Evolutionary conservation across 2,797 vertebrate genomes (phyloP).

Genomic region (Coregonus suidteri): DNA sequence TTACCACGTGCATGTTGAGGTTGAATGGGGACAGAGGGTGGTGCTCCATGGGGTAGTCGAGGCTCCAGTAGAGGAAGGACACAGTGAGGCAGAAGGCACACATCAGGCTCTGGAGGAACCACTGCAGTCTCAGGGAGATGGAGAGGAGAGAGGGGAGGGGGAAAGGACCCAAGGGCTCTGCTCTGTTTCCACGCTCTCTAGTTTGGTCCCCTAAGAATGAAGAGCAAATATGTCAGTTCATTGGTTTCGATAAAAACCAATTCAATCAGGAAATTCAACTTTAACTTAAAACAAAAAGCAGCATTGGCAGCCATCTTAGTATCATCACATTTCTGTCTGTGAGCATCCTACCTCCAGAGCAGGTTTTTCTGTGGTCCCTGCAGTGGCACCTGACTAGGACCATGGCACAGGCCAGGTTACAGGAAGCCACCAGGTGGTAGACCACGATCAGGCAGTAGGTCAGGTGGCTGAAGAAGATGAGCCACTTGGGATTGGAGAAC

Average conservation of each 20-base stretch:
- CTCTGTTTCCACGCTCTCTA: neutral
- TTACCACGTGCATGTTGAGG: constrained; percentile 32
- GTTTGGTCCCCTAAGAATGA: constrained; percentile 5
- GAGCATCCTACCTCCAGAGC: neutral
- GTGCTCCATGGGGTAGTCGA: constrained; percentile 16
- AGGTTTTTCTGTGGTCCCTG: neutral
- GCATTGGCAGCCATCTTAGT: neutral
- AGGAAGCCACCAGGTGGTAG: constrained; percentile 28
- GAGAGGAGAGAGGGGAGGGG: constrained; percentile 1
- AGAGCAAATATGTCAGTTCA: neutral
- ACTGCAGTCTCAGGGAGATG: constrained; percentile 19
- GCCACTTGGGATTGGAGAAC: constrained; percentile 28
- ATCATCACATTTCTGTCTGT: neutral
- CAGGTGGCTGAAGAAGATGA: constrained; percentile 35
- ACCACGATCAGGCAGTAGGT: constrained; percentile 15
- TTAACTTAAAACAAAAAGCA: neutral
- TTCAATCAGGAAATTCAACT: neutral
- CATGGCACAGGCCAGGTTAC: constrained; percentile 14
- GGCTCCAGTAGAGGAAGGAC: constrained; percentile 29
- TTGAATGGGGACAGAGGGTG: constrained; percentile 11
- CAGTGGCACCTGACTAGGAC: neutral
- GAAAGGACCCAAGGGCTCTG: neutral
- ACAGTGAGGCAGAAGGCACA: constrained; percentile 27
- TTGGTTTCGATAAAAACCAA: neutral
- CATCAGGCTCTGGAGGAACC: constrained; percentile 23